phyloP scores from a whole-genome alignment of 1,140 invertebrate genomes.

The Drosophila nigrodunni region DNA sequence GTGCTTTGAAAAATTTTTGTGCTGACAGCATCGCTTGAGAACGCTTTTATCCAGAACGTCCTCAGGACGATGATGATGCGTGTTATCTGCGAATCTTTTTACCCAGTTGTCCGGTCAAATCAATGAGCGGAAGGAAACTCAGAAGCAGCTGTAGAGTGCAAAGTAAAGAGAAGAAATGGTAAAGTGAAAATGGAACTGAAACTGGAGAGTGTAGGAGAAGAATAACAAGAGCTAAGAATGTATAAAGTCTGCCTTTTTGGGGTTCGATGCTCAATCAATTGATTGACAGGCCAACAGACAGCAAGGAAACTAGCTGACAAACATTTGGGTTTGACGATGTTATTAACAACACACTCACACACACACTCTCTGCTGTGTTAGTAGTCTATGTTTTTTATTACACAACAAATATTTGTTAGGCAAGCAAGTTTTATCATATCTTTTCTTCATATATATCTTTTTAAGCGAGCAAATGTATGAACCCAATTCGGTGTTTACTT shows the following conservation, averaged over 20 bases:
- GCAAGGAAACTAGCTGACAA: conserved; percentile 45
- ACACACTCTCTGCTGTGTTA: background rate
- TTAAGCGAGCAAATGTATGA: background rate
- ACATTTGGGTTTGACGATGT: conserved; percentile 42
- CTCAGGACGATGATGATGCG: conserved; percentile 21
- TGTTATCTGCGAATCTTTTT: conserved; percentile 35
- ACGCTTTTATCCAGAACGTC: conserved; percentile 4
- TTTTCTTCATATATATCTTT: conserved; percentile 1
- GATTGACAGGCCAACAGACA: conserved; percentile 60
- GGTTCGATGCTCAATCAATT: conserved; percentile 66
- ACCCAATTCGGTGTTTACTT: conserved; percentile 8
- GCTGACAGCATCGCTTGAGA: conserved; percentile 48
- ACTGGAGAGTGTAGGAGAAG: background rate
- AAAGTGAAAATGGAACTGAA: background rate
- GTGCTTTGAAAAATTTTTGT: conserved; percentile 32
- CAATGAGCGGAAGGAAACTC: conserved; percentile 43
- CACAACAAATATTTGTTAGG: conserved; percentile 3
- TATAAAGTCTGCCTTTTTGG: background rate
- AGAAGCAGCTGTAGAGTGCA: background rate
- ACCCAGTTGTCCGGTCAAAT: conserved; percentile 25
- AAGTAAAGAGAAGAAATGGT: too few relatives aligned
- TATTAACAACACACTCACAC: conserved; percentile 27
- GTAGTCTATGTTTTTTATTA: conserved; percentile 25
- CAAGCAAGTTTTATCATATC: background rate
- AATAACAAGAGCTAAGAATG: conserved; percentile 14